Base-by-base conservation (phyloP, 2,797 vertebrate species). In the Sebastolobus alascanus region DNA sequence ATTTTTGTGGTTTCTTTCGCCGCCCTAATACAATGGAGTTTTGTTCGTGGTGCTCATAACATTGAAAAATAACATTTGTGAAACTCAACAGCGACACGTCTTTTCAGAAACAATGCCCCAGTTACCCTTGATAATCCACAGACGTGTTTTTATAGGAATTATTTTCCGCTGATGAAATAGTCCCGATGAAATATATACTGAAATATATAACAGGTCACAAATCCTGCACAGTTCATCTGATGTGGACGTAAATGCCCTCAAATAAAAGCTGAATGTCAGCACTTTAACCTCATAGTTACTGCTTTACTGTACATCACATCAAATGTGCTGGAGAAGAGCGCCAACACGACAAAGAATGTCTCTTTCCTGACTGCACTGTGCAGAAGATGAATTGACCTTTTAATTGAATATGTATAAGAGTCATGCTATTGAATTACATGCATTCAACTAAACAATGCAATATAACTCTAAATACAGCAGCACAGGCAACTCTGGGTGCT, bases 31-130 rank as follows among this genome's bases (percentile, higher is more conserved):
- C 43, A 59, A 20, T 29, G 64, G 55, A 70, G 64, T 76, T 71
- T 50, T 71, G 60, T 56, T 54, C 68, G 54, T 71, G n/a, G 31
- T 18, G 31, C 14, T 73, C 35, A 14, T 31, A 54, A 68, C 37
- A 59, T 6, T 72, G 59, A 83, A 82, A 79, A 79, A 65, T 54
- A 78, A 71, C 68, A 75, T 73, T 81, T 31, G 46, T 74, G 22
- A 75, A 83, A 77, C 22, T 52, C 22, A 55, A 25, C 35, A 75
- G 54, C 31, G 5, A 11, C 22, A 38, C 29, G 6, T 65, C 43
- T 40, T 78, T 60, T 20, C 50, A 79, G 59, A 80, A 71, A 83
- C n/a, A 73, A 61, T 64, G 29, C 31, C 22, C 54, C 38, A 67
- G 75, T 80, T 71, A 18, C 54, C 66, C 12, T 50, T 78, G 58